Base-by-base conservation (phyloP, 2,888 invertebrate genomes). In the Empis livida region DNA sequence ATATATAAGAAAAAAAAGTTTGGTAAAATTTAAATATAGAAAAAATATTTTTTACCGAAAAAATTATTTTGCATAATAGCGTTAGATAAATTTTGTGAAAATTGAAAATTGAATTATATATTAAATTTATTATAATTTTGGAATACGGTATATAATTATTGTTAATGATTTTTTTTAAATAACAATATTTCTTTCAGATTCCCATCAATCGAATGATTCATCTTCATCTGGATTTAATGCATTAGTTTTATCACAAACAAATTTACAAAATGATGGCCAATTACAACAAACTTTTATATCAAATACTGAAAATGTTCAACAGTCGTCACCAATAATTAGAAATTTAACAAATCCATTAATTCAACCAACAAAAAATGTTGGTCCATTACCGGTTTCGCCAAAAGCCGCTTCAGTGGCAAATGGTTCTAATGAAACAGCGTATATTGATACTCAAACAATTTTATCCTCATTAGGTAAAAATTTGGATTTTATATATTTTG, bases 201-300 rank as follows among this genome's bases (percentile, higher is more conserved):
- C 39, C 16, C 16, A 17, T 13, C 39, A 39, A 39, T 17, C 39
- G 11, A 39, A 39, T 39, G 39, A 39, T 15, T 17, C 17, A 17
- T 5, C 16, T 17, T 16, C 39, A 39, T 20, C 39, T 5, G 39
- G 39, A 10, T 17, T 17, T n/a, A 39, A 39, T 39, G 3, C 20
- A 20, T 20, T 20, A 27, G 23, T 27, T 27, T 27, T 40, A 15
- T 47, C 48, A 20, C 51, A 48, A 49, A 38, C 43, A 53, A 53
- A 54, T 52, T 54, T 61, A 52, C 55, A 55, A 32, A 59, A 59
- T 51, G 62, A 63, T 58, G 57, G 40, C 53, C 49, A 54, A 27
- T 8, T 27, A 46, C 43, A 49, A 45, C 47, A 53, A 40, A 51
- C 31, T 17, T 14, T 39, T 3, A 42, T 27, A 14, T 46, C 47